Base-by-base conservation (phyloP, 1,140 invertebrate genomes). In the Ooceraea biroi region DNA sequence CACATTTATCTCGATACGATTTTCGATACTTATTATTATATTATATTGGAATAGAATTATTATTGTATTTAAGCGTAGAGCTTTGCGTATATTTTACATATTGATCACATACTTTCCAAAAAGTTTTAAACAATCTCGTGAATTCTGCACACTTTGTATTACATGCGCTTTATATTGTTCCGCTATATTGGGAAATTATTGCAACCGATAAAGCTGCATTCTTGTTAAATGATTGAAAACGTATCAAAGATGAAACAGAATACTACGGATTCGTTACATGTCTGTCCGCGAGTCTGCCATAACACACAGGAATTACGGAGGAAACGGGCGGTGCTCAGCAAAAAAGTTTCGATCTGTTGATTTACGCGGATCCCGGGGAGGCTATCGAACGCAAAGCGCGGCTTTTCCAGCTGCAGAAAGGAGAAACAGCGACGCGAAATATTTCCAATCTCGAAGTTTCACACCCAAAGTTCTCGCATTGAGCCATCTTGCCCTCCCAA, bases 391-490 rank as follows among this genome's bases (percentile, higher is more conserved):
- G 63, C 63, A 76, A 84, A 77, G 19, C 11, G 74, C 27, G 74
- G 50, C 11, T 55, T 7, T 41, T 46, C 10, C 12, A 22, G 19
- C 19, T 8, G n/a, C 2, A 65, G 36, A 25, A 22, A 17, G 52
- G 41, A 73, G 58, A 72, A 65, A 82, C 25, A 85, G 76, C 57
- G 76, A 44, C 27, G 55, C 87, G 78, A 88, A 88, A 88, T 89
- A 86, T 89, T 85, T 89, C 80, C 87, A 89, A 89, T 89, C 87
- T 74, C 19, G 8, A 88, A 89, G 87, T 89, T 89, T 84, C 69
- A 83, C 84, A 73, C 86, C 65, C 44, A 41, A 89, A 89, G 60
- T 89, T 89, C 69, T 22, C 55, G 17, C 61, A 82, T 68, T 52
- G 85, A 71, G 68, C 46, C 61, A 82, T 85, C 77, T 72, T 58